These are phyloP conservation scores for Paguma larvata DNA, from an alignment of 2,797 vertebrate species.

Conservation along the genomic window DNA sequence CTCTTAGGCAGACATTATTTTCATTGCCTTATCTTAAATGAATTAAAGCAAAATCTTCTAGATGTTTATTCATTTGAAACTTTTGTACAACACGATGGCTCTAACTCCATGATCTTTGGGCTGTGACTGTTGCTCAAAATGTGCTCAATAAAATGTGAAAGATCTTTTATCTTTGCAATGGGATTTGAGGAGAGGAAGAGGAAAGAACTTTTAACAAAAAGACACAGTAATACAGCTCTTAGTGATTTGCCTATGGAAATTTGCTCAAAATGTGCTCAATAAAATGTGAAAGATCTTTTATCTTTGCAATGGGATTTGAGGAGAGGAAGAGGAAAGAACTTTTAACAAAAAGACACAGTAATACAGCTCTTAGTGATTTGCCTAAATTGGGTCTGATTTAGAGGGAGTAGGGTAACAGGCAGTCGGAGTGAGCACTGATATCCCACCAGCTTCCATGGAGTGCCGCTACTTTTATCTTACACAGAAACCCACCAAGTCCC, in stretches of 20 bases:
- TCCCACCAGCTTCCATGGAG: background rate
- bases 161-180: background rate
- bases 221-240: background rate
- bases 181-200: background rate
- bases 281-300: slow-evolving; percentile 1
- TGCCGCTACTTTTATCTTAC: background rate
- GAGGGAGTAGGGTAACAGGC: background rate
- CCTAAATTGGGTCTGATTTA: background rate
- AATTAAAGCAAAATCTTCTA: slow-evolving; percentile 50
- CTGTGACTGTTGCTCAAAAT: background rate
- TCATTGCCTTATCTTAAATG: slow-evolving; percentile 63
- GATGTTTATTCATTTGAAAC: slow-evolving; percentile 43
- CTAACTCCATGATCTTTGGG: slow-evolving; percentile 58
- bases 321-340: background rate
- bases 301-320: background rate
- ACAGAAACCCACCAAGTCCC: background rate
- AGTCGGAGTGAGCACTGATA: background rate
- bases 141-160: slow-evolving; percentile 20
- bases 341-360: background rate
- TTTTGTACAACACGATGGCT: slow-evolving; percentile 63
- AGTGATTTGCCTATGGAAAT: no score
- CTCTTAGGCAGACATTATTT: slow-evolving; percentile 60
- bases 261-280: slow-evolving; percentile 19
- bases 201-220: background rate
- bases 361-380: background rate